Evolutionary conservation across 2,797 vertebrate species (phyloP).

Genomic region (Streptopelia turtur): DNA sequence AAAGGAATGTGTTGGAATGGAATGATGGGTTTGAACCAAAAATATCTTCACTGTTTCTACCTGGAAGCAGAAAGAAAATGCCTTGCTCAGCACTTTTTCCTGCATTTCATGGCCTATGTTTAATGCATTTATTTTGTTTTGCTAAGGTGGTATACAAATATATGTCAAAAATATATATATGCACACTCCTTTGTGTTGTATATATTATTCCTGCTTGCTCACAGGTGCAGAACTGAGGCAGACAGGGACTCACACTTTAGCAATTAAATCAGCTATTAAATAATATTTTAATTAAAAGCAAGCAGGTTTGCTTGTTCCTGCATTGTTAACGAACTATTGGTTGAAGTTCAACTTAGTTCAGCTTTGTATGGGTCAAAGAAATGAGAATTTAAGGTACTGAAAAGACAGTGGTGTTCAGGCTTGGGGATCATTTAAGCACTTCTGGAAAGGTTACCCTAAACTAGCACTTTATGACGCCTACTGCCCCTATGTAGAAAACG

Average conservation of each 20-base stretch:
- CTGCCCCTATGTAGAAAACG: not conserved
- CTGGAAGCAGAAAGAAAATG: not conserved
- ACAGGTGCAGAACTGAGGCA: not conserved
- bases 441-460: not conserved
- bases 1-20: constrained; percentile 64
- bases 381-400: not conserved
- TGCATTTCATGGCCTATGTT: not conserved
- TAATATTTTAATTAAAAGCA: constrained; percentile 42
- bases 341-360: constrained; percentile 19
- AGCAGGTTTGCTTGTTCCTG: not conserved
- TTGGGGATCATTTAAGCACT: not conserved
- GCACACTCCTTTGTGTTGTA: not conserved
- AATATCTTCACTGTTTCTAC: not conserved
- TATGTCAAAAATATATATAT: no score
- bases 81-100: not conserved
- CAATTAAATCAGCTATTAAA: constrained; percentile 40
- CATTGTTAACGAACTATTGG: constrained; percentile 4
- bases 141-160: not conserved
- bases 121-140: not conserved
- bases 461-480: not conserved
- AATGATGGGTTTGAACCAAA: constrained; percentile 25
- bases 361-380: not conserved
- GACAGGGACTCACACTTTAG: not conserved
- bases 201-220: not conserved
- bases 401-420: not conserved